Conservation (phyloP, 1,140 invertebrate species). For the Dinoponera quadriceps region DNA sequence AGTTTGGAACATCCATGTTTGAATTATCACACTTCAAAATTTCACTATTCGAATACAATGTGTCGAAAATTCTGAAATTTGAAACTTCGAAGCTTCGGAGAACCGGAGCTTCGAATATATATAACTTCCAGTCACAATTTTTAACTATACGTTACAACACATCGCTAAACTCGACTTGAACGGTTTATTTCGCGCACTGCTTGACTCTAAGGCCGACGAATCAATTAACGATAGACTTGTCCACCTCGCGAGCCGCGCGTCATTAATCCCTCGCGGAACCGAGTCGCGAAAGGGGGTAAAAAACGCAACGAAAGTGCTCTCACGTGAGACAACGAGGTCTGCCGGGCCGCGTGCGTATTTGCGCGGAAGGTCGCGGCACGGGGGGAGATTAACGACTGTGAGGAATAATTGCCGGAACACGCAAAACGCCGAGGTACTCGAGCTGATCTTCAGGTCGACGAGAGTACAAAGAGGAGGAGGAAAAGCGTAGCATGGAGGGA, state of each 20-base stretch:
- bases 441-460: conserved; percentile 77
- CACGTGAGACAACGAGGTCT: conserved; percentile 72
- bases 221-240: too few species aligned
- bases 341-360: conserved; percentile 71
- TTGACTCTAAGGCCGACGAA: too few species aligned
- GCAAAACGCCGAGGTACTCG: conserved; percentile 79
- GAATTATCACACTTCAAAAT: too few species aligned
- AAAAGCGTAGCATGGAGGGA: not conserved
- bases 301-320: conserved; percentile 68
- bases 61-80: too few species aligned
- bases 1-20: too few species aligned
- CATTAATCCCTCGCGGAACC: not conserved
- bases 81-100: too few species aligned
- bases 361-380: conserved; percentile 31
- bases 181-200: too few species aligned
- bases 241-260: not conserved
- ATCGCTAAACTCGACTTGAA: too few species aligned
- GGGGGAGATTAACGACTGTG: conserved; percentile 74
- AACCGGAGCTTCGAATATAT: too few species aligned
- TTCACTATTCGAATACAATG: too few species aligned
- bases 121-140: too few species aligned
- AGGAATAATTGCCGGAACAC: conserved; percentile 80
- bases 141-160: too few species aligned
- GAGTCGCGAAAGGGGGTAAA: conserved; percentile 18
- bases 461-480: conserved; percentile 20